Base-by-base conservation (phyloP, 2,888 invertebrate species). In the Dastarcus helophoroides region DNA sequence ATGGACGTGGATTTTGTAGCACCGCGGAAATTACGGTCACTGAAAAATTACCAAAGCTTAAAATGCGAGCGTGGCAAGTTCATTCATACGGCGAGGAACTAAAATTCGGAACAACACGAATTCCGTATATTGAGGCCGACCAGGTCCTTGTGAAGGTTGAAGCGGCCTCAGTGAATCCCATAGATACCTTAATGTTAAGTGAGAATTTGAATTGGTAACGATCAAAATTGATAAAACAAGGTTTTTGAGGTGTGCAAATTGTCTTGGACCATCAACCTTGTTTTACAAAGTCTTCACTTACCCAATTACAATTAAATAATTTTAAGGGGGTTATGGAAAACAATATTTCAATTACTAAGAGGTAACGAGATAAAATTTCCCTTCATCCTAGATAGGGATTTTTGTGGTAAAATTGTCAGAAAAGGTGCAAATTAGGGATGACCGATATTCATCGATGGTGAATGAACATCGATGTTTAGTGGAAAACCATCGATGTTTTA, bases 141-240 rank as follows among this genome's bases (percentile, higher is more conserved):
- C 81, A 93, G 41, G 65, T 94, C 35, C 64, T 95, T 3, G 72
- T 97, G 32, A 73, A 79, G 59, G 81, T 95, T 17, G 66, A 72
- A 47, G 79, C 90, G 17, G 71, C 91, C n/a, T 82, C 90, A 29
- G 68, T 97, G 10, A 97, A 97, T 66, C 91, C 94, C 1, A 78
- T 95, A 33, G 95, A 97, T 64, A 61, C 80, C 4, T 73, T 73
- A 36, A 89, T 94, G 86, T 65, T 79, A 46, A 70, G 83, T n/a
- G n/a, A n/a, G n/a, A n/a, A n/a, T n/a, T n/a, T n/a, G n/a, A n/a
- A n/a, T n/a, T n/a, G n/a, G n/a, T n/a, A n/a, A n/a, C n/a, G n/a
- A n/a, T n/a, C n/a, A n/a, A n/a, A n/a, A n/a, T n/a, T n/a, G n/a
- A n/a, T n/a, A n/a, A n/a, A n/a, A n/a, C n/a, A n/a, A n/a, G n/a